phyloP scores from a whole-genome alignment of 2,888 invertebrate species.

The Ichneumon xanthorius region DNA sequence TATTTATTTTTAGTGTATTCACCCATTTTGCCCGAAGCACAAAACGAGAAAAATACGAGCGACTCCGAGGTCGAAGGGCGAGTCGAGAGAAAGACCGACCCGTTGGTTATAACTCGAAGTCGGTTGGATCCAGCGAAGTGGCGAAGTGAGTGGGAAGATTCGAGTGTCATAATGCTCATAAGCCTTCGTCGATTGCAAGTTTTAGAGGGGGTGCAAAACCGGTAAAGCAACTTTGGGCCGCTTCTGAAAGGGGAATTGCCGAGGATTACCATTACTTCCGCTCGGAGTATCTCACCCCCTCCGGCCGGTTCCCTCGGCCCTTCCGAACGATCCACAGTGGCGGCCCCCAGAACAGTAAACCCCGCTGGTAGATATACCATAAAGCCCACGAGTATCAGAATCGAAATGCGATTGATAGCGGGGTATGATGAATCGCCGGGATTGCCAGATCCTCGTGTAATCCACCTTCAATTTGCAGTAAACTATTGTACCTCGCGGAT shows the following conservation, averaged over 20 bases:
- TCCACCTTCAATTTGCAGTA: constrained; percentile 82
- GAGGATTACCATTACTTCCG: constrained; percentile 82
- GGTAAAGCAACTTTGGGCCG: constrained; percentile 71
- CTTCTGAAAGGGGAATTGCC: constrained; percentile 80
- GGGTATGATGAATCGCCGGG: constrained; percentile 27
- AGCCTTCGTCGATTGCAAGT: constrained; percentile 78
- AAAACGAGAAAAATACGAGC: constrained; percentile 34
- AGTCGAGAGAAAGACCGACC: constrained; percentile 21
- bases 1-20: too few relatives aligned
- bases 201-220: constrained; percentile 47
- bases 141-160: constrained; percentile 65
- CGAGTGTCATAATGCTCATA: constrained; percentile 81
- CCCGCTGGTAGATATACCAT: constrained; percentile 70
- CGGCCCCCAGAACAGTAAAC: constrained; percentile 47
- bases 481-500: constrained; percentile 73
- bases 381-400: constrained; percentile 66
- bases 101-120: constrained; percentile 24
- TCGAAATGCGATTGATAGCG: constrained; percentile 53
- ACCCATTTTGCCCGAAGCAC: background rate
- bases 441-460: constrained; percentile 75
- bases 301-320: constrained; percentile 36
- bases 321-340: constrained; percentile 1
- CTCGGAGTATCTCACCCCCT: constrained; percentile 75
- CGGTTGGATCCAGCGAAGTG: constrained; percentile 51
- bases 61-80: constrained; percentile 15